Evolutionary conservation across 2,113 vertebrate genomes (phyloP), one percentile per base, ranked within the genome.

Genomic region (Sigmodon hispidus): DNA sequence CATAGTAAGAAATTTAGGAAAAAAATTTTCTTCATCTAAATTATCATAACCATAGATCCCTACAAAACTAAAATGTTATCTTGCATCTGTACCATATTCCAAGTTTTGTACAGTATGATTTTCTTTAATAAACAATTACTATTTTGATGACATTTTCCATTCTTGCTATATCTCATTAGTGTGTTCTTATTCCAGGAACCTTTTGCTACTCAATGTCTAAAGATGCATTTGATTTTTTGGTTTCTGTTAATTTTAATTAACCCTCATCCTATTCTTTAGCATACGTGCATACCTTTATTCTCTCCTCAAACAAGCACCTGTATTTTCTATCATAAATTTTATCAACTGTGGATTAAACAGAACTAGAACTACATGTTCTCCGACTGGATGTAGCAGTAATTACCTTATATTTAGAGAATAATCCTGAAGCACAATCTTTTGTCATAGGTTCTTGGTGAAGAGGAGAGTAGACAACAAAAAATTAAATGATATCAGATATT

Each of bases 1-100:
- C 92, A 87, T 61, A 92, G 36, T 92, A 93, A 80, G 22, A 40
- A 84, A 73, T 72, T 95, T 94, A 72, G 70, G 94, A 95, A 97
- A 92, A 8, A 63, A 29, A 75, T 80, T 84, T 45, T 91, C 76
- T 96, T 55, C 17, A 93, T 52, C 70, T 40, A 91, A 61, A 70
- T 57, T 90, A 87, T 86, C 94, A 90, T 93, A 61, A 70, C 24
- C 91, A 22, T 80, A 92, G 48, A 43, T 93, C 65, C 81, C 63
- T n/a, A 31, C 52, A 94, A 88, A 90, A 69, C 29, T 61, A 45
- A 88, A 57, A 91, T 59, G 12, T 61, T 85, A 61, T 87, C 75
- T 87, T 93, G 80, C 85, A 6, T 43, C 52, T 36, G 31, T 22
- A 85, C 10, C 26, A 80, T 36, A 17, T 17, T 63, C 26, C n/a